phyloP scores from a whole-genome alignment of 2,797 vertebrate species.

The Protonibea diacanthus region DNA sequence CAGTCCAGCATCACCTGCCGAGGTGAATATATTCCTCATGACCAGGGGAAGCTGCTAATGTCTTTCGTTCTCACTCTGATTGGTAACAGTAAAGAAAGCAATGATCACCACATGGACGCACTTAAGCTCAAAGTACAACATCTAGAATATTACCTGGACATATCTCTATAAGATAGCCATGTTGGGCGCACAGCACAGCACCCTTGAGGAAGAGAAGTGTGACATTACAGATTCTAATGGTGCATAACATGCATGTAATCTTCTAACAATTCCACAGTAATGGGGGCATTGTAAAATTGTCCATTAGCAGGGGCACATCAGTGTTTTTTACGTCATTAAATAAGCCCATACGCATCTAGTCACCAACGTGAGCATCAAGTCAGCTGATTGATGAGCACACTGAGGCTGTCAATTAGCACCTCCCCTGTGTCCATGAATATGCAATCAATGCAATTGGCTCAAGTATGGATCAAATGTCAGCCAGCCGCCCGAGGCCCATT shows the following conservation, averaged over 20 bases:
- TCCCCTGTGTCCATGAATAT: constrained; percentile 59
- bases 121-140: constrained; percentile 22
- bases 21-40: constrained; percentile 1
- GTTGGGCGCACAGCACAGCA: constrained; percentile 15
- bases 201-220: constrained; percentile 52
- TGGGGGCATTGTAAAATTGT: constrained; percentile 63
- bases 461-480: constrained; percentile 65
- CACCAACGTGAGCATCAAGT: constrained; percentile 55
- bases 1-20: background rate
- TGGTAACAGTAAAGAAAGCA: constrained; percentile 12
- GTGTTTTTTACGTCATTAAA: constrained; percentile 70
- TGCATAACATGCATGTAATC: constrained; percentile 67
- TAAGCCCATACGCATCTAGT: constrained; percentile 58
- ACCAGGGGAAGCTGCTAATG: background rate
- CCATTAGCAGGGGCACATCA: constrained; percentile 62
- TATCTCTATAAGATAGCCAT: constrained; percentile 15
- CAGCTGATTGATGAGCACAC: constrained; percentile 67
- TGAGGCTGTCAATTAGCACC: constrained; percentile 68
- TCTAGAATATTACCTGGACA: constrained; percentile 12
- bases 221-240: constrained; percentile 65
- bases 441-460: constrained; percentile 60
- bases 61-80: constrained; percentile 13
- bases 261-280: constrained; percentile 67
- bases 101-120: constrained; percentile 33
- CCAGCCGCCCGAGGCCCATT: constrained; percentile 50